A percentile compares a stretch with the other conserved stretches of the same genome.
Conservation (phyloP, 2,888 invertebrate genomes). For the Ptilodon capucinus region DNA sequence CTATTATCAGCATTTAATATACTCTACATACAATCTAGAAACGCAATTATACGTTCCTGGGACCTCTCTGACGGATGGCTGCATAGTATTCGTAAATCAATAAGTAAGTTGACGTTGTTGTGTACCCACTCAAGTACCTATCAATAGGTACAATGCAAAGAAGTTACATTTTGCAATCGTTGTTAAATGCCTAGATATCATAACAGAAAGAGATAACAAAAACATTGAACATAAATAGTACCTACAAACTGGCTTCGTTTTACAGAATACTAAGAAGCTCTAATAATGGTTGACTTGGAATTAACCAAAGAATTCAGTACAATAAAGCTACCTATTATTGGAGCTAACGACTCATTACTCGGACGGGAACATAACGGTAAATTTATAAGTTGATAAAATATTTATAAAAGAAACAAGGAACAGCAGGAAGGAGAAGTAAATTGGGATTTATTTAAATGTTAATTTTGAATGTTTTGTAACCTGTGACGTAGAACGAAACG, state of each 20-base stretch:
- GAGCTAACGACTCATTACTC: slow-evolving; percentile 11
- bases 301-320: slow-evolving; percentile 7
- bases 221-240: background rate
- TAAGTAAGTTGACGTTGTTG: slow-evolving; percentile 38
- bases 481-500: background rate
- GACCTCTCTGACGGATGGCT: slow-evolving; percentile 62
- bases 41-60: slow-evolving; percentile 60
- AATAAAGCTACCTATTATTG: slow-evolving; percentile 10
- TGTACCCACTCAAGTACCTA: background rate
- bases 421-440: too few species aligned
- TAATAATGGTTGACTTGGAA: slow-evolving; percentile 36
- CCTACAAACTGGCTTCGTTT: slow-evolving; percentile 11
- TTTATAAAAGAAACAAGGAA: too few species aligned
- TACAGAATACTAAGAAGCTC: slow-evolving; percentile 28
- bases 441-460: too few species aligned
- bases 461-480: background rate
- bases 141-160: background rate
- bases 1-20: slow-evolving; percentile 37
- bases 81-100: slow-evolving; percentile 41
- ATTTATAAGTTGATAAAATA: slow-evolving; percentile 7
- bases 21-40: slow-evolving; percentile 53
- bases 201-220: background rate
- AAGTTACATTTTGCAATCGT: too few species aligned
- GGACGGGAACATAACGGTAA: slow-evolving; percentile 22
- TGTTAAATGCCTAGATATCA: too few species aligned